phyloP scores from a whole-genome alignment of 2,113 vertebrate genomes.

The Silurus asotus region DNA sequence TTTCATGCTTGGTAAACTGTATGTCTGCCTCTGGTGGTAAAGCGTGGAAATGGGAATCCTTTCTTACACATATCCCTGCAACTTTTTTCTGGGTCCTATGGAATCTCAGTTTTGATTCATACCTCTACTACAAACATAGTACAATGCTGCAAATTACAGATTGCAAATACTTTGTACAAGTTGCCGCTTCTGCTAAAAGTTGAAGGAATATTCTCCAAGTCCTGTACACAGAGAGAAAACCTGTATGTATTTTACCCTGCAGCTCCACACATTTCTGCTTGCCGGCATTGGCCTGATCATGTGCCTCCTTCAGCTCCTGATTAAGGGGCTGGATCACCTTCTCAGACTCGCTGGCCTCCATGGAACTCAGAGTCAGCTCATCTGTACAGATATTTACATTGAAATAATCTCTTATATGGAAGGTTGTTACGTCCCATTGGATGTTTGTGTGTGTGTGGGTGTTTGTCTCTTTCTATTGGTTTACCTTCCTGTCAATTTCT shows the following conservation, averaged over 20 bases:
- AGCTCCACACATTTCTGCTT: slow-evolving; percentile 91
- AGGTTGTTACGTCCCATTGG: no score
- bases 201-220: background rate
- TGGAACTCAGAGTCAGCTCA: slow-evolving; percentile 83
- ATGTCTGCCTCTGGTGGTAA: no score
- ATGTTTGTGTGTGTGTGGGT: no score
- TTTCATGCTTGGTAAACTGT: slow-evolving; percentile 74
- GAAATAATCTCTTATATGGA: background rate
- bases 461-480: no score
- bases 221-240: background rate
- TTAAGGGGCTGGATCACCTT: slow-evolving; percentile 81
- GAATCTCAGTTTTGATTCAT: background rate
- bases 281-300: slow-evolving; percentile 85
- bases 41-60: no score
- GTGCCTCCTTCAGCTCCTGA: slow-evolving; percentile 86
- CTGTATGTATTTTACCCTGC: slow-evolving; percentile 79
- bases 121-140: background rate
- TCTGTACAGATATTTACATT: slow-evolving; percentile 69
- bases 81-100: background rate
- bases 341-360: slow-evolving; percentile 81
- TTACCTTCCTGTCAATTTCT: no score
- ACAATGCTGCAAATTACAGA: background rate
- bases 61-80: background rate
- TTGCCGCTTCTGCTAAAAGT: background rate
- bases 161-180: background rate